Evolutionary conservation across 1,140 invertebrate genomes (phyloP), one percentile per base, ranked within the genome.

Genomic region (Steinernema khuongi): DNA sequence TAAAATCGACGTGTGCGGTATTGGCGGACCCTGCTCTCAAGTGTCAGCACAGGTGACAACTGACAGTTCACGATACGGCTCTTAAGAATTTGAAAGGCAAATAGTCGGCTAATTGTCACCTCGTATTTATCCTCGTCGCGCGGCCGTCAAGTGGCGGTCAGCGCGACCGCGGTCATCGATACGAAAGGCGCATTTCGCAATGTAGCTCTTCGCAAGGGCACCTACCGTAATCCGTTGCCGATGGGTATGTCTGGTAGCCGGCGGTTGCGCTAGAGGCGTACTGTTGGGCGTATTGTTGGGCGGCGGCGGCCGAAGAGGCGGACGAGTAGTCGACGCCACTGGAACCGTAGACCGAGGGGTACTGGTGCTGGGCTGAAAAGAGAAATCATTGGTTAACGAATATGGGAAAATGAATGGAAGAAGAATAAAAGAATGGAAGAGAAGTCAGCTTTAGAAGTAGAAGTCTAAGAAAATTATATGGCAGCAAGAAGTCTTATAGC

Each of bases 61-160:
- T 60, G 50, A 60, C 50, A 60, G 50, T 60, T 60, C 50, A 60
- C 50, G 50, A 60, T 60, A 60, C 50, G 14, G 36, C 36, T 60
- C 50, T 60, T 60, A 60, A 60, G 50, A 60, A 60, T 60, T 60
- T 60, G 50, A 60, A 60, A 60, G 4, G 50, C 50, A 60, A 60
- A 60, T 60, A 60, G 7, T 11, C 50, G 14, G 14, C 19, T 60
- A 60, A 60, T 60, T 60, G 50, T 60, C 50, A 60, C 50, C 50
- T 60, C 50, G 36, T 22, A 22, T 22, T 60, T 14, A 60, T 4
- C 7, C 4, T 14, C 50, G 50, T n/a, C 50, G 50, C 50, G 50
- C 50, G 50, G 26, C 50, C 50, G 50, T 60, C 50, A 60, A 60
- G 50, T 41, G 36, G 36, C 36, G 36, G n/a, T n/a, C 7, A n/a